Evolutionary conservation across 2,113 vertebrate species (phyloP).

Genomic region (Triplophysa tibetana): DNA sequence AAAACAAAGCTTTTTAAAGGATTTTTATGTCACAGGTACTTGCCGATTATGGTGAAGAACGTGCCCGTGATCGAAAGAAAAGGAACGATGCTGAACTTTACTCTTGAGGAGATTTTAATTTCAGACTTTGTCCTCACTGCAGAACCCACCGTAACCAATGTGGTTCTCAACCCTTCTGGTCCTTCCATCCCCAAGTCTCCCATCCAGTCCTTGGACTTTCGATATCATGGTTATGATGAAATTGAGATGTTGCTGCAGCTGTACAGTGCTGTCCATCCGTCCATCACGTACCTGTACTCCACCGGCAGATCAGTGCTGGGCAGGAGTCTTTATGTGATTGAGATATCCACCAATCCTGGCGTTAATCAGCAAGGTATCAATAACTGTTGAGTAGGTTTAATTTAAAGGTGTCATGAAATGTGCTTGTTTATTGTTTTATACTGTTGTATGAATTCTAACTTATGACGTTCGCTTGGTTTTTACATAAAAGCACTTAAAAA

Average conservation of each 20-base stretch:
- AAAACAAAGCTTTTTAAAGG: neutral
- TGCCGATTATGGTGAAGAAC: slow-evolving; percentile 70
- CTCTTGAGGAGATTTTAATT: slow-evolving; percentile 61
- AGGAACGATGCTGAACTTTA: slow-evolving; percentile 82
- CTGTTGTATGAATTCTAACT: no score
- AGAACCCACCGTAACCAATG: neutral
- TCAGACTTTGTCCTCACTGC: neutral
- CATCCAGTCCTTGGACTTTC: slow-evolving; percentile 83
- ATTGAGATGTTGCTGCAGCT: slow-evolving; percentile 91
- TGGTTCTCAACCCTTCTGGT: neutral
- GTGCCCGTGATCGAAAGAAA: slow-evolving; percentile 80
- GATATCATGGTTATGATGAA: slow-evolving; percentile 87
- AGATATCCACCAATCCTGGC: slow-evolving; percentile 87
- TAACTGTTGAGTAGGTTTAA: no score
- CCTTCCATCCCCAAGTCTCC: slow-evolving; percentile 55
- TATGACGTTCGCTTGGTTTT: no score
- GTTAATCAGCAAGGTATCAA: slow-evolving; percentile 44
- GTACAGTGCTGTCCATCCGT: slow-evolving; percentile 81
- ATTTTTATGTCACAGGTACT: slow-evolving; percentile 71
- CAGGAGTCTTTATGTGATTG: slow-evolving; percentile 90
- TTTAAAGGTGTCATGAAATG: no score
- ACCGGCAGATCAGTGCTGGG: slow-evolving; percentile 83
- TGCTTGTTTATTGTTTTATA: no score
- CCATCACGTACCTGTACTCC: slow-evolving; percentile 81
- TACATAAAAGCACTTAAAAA: no score